Base-by-base conservation (phyloP, 2,113 vertebrate species). In the Oceanodroma tethys region DNA sequence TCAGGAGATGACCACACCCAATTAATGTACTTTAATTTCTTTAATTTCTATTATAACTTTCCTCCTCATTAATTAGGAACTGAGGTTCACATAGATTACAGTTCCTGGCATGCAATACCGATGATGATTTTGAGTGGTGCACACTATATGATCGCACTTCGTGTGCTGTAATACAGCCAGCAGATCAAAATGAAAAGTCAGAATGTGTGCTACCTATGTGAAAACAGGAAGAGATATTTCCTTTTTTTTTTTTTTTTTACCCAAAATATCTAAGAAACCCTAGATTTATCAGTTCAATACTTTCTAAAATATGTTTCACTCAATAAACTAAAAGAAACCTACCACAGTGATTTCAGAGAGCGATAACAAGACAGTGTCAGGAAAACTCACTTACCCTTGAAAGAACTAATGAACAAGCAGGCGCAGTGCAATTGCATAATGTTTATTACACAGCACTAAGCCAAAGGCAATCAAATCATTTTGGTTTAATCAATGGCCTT, bases 141-240 rank as follows among this genome's bases (percentile, higher is more conserved):
- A 14, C 14, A 2, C 55, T 12, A 2, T 2, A 12, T 0, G 0
- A 16, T 10, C 11, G 2, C 2, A 0, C 63, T 68, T 36, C 1
- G 0, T 2, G 36, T 9, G 43, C 65, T 68, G 34, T 11, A 50
- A 36, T 2, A 9, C 15, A 32, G 42, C 58, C 65, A n/a, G 45
- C 36, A 59, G 76, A n/a, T 23, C 45, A 18, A 42, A 84, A 50
- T 1, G 17, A 53, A 29, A 55, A 52, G 13, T 18, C 76, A 45
- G n/a, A 42, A 82, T 0, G 5, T 14, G 36, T 15, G 16, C 82
- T 86, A 29, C 38, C 34, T 30, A 5, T 0, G 7, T 7, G 26
- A 50, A 63, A 85, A 58, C 8, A 68, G 30, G n/a, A 38, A 5
- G 26, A 42, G 21, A 67, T 0, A 30, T 60, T 81, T 72, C 65